Evolutionary conservation across 2,113 vertebrate species (phyloP), one percentile per base, ranked within the genome.

Genomic region (Takifugu flavidus): DNA sequence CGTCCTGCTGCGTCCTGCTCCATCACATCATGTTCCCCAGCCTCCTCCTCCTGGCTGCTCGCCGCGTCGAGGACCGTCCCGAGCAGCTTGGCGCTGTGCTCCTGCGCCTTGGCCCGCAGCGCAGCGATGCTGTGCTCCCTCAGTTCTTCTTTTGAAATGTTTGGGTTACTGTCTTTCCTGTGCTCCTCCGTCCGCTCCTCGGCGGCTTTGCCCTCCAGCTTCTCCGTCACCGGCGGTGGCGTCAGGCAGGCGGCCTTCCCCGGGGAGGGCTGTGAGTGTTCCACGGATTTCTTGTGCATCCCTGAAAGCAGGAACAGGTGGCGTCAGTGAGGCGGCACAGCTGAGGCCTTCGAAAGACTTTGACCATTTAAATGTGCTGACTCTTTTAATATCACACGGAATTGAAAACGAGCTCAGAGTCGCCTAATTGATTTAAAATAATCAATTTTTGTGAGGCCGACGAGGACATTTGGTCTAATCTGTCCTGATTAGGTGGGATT

Each of bases 271-370:
- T 93, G 92, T 4, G 91, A 83, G 59, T 92, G 92, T 83, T 99
- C 96, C 85, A 95, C 86, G 56, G 96, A 97, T 84, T 98, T 99
- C 93, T 98, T 98, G 93, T 98, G 97, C 97, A 99, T 99, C 80
- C 96, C 97, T 99, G 92, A 74, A 93, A 91, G 88, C 91, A 92
- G 43, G 14, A 46, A 5, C 50, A 10, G 14, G 4, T 25, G 3
- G 2, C 53, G 13, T 26, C 3, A 10, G 27, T 42, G 11, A 49
- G 56, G 49, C 25, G 3, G 61, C 10, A 27, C 2, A 49, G 61
- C 10, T 20, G 1, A 49, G 11, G 7, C 20, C 46, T n/a, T n/a
- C 11, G 14, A 4, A 46, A 4, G 14, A 11, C 42, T n/a, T n/a
- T n/a, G n/a, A n/a, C n/a, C n/a, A n/a, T n/a, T n/a, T 53, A n/a